Evolutionary conservation across 2,888 invertebrate species (phyloP).

Genomic region (Nudaria mundana): DNA sequence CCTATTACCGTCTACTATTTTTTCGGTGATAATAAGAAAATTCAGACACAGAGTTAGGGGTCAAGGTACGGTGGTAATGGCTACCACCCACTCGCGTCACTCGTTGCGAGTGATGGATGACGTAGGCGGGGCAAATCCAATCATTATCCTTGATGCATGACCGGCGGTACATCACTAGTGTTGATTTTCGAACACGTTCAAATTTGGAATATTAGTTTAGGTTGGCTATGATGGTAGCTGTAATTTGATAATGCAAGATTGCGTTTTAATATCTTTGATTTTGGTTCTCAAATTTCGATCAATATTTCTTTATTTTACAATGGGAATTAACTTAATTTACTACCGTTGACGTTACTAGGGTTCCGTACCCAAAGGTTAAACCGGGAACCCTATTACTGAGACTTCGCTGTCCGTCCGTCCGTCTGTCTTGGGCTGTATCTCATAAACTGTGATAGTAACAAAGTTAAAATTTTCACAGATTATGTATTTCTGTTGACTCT

Average conservation of each 20-base stretch:
- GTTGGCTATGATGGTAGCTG: neutral
- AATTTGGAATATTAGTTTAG: slow-evolving; percentile 44
- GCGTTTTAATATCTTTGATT: neutral
- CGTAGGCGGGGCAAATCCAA: slow-evolving; percentile 79
- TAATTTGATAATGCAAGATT: neutral
- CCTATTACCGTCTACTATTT: slow-evolving; percentile 16
- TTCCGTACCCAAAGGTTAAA: too few relatives aligned
- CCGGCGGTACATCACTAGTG: slow-evolving; percentile 70
- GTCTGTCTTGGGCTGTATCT: too few relatives aligned
- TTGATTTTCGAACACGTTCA: slow-evolving; percentile 36
- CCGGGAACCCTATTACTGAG: too few relatives aligned
- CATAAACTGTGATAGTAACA: too few relatives aligned
- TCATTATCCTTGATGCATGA: slow-evolving; percentile 80
- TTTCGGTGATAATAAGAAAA: slow-evolving; percentile 20
- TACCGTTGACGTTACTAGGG: too few relatives aligned
- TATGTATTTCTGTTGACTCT: too few relatives aligned
- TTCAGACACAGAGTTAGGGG: slow-evolving; percentile 41
- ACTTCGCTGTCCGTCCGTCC: too few relatives aligned
- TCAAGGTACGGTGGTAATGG: slow-evolving; percentile 44
- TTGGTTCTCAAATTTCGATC: too few relatives aligned
- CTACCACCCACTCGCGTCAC: slow-evolving; percentile 60
- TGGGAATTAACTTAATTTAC: too few relatives aligned
- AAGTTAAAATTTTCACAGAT: too few relatives aligned
- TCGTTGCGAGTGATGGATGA: slow-evolving; percentile 76
- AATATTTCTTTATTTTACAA: too few relatives aligned